Conservation (phyloP, 2,797 vertebrate species). For the Falco berigora region DNA sequence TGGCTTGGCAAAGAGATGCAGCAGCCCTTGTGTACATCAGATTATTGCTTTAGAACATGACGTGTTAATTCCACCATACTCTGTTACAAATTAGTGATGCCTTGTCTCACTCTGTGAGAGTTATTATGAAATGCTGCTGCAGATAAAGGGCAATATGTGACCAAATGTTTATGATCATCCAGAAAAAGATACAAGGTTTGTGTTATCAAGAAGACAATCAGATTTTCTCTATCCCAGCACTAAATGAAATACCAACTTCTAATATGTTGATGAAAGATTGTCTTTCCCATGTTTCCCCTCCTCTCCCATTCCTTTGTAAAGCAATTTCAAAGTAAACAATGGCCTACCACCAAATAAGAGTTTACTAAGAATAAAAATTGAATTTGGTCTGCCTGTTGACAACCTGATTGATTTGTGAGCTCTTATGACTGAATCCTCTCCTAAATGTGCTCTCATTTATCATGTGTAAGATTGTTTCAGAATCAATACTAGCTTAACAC, state of each 20-base stretch:
- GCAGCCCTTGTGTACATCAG: not conserved
- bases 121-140: not conserved
- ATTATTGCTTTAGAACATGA: not conserved
- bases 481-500: constrained; percentile 93
- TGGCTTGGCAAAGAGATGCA: not conserved
- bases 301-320: constrained; percentile 56
- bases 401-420: constrained; percentile 99
- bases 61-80: not conserved
- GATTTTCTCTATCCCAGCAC: not conserved
- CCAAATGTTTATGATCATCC: not conserved
- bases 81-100: not conserved
- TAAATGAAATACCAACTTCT: constrained; percentile 3
- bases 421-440: constrained; percentile 91
- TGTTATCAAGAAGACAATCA: not conserved
- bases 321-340: constrained; percentile 73
- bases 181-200: not conserved
- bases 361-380: constrained; percentile 98
- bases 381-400: constrained; percentile 94
- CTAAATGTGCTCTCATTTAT: constrained; percentile 93
- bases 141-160: not conserved
- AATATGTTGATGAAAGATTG: constrained; percentile 58
- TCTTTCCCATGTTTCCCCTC: constrained; percentile 26
- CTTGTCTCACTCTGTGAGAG: not conserved
- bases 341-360: constrained; percentile 79
- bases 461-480: constrained; percentile 91